Evolutionary conservation across 1,140 invertebrate genomes (phyloP), one percentile per base, ranked within the genome.

Genomic region (Lepidostoma basale): DNA sequence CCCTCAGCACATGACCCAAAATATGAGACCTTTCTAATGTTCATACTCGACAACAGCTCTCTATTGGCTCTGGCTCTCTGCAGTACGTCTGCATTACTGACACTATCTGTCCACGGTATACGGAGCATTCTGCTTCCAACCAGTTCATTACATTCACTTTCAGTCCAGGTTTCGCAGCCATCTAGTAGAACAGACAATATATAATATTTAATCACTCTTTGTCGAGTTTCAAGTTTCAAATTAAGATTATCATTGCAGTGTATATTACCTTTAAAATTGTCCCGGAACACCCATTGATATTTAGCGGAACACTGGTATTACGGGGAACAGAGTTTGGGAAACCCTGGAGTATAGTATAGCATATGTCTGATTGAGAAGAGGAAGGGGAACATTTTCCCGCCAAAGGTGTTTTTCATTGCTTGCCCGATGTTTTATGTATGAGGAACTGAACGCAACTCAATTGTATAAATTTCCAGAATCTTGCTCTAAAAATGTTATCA

Each of bases 341-440:
- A 40, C 14, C n/a, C n/a, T n/a, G 8, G n/a, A 1, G 23, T 49
- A 49, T 49, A 23, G 45, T 23, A 49, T 23, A 23, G 22, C 45
- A 23, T n/a, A 12, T 20, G 20, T 23, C 9, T 26, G 45, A 49
- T 49, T 49, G 45, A 18, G 18, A 6, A 8, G 3, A 23, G 45
- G 25, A 26, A 49, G n/a, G n/a, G n/a, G n/a, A 23, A 25, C 23
- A 25, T 49, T 49, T 26, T 10, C 18, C 23, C 5, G 10, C 20
- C 22, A 49, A 49, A 49, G 18, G 45, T 22, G 45, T 49, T 49
- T 49, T 23, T 3, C 45, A 49, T 49, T 49, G 18, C 45, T 18
- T n/a, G n/a, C n/a, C n/a, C n/a, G n/a, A 49, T 49, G 25, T 23
- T 23, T 49, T 25, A 49, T 23, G 45, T 49, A 23, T 23, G 45